Conservation (phyloP, 1,140 invertebrate species). For the Lordiphosa mommai region DNA sequence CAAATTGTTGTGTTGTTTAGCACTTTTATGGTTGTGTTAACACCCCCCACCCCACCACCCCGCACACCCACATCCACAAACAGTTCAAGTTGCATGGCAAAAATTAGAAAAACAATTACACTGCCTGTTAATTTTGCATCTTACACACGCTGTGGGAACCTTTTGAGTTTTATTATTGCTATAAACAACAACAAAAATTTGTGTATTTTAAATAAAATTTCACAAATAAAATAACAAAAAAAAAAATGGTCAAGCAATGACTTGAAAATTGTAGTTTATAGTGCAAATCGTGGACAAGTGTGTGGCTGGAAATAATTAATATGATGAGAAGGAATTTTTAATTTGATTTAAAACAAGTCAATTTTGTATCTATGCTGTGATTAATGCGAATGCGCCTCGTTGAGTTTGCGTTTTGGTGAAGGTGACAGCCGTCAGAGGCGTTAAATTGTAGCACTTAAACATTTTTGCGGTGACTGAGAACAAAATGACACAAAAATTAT, state of each 20-base stretch:
- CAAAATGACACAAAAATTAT: conserved; percentile 16
- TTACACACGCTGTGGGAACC: conserved; percentile 58
- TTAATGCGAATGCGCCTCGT: conserved; percentile 38
- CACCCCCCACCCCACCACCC: conserved; percentile 13
- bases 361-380: conserved; percentile 31
- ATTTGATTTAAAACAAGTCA: conserved; percentile 35
- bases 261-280: background rate
- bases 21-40: conserved; percentile 66
- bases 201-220: conserved; percentile 22
- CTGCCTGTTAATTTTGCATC: conserved; percentile 61
- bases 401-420: conserved; percentile 27
- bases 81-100: conserved; percentile 22
- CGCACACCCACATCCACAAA: conserved; percentile 3
- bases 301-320: conserved; percentile 25
- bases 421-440: conserved; percentile 55
- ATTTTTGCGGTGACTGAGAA: conserved; percentile 9
- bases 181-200: conserved; percentile 21
- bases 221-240: conserved; percentile 22
- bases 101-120: conserved; percentile 57
- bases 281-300: conserved; percentile 10
- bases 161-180: conserved; percentile 59
- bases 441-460: conserved; percentile 55
- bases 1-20: conserved; percentile 62
- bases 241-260: conserved; percentile 6
- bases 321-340: conserved; percentile 10